Evolutionary conservation across 2,113 vertebrate genomes (phyloP), one percentile per base, ranked within the genome.

Genomic region (Oreochromis spilurus): DNA sequence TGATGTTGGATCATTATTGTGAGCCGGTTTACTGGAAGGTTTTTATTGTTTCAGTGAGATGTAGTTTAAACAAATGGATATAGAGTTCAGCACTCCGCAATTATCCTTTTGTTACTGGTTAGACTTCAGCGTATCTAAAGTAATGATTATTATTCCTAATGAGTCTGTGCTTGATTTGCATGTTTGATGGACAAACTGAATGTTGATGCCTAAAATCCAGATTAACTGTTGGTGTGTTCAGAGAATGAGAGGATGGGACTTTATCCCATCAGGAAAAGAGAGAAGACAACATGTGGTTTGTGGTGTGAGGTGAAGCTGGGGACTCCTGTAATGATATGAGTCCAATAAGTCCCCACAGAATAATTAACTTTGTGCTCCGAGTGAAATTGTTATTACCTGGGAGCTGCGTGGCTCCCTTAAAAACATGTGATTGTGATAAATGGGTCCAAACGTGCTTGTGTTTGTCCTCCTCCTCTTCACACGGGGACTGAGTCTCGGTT

Each of bases 11-110:
- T 8, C 36, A 24, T 48, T 75, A 48, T 29, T 75, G 67, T 31
- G 43, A 48, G 0, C 0, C 8, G 0, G 1, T 48, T 72, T 72
- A 10, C 21, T 72, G 40, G 67, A 16, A 45, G n/a, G 14, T 45
- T 45, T 0, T 13, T 6, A 26, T 17, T 72, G 67, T 43, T 72
- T 72, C 67, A 45, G 14, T 48, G 9, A 43, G 21, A 45, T 45
- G 38, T 9, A 10, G 16, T 52, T 52, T 34, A 16, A 34, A 50
- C 4, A 34, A n/a, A 36, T 12, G 60, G 9, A 7, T 36, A 36
- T n/a, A n/a, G 38, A 48, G 5, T 48, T 75, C 40, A 29, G 24
- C 14, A 12, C 16, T 3, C 19, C 1, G 3, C n/a, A 31, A 31
- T 29, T 19, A 50, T 31, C 45, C 10, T 31, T 65, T 50, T 77